Base-by-base conservation (phyloP, 2,113 vertebrate species). In the Spea multiplicata region DNA sequence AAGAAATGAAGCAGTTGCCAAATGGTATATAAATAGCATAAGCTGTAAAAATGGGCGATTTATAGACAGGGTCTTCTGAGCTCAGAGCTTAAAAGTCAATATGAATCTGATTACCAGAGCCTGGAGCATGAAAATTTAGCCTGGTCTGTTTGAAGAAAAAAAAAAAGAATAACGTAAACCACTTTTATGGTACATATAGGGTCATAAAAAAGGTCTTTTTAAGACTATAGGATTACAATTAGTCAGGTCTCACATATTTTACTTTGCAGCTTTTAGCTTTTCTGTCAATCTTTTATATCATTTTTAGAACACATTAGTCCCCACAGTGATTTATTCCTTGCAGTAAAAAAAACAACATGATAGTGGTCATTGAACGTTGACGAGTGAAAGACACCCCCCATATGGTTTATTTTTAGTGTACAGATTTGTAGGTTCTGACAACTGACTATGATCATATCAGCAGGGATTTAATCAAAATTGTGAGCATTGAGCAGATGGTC, bases 351-450 rank as follows among this genome's bases (percentile, higher is more conserved):
- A 13, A 13, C 14, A 30, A 13, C 8, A 59, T 59, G 6, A 13
- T 59, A 13, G 55, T 59, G 17, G 64, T 55, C 50, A 61, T 74
- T 44, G 64, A 74, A 68, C 67, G 52, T 62, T 68, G 66, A 80
- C 68, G 53, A 74, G 71, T 52, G 61, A n/a, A 74, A 73, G 78
- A 80, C 78, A 80, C 44, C 49, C 30, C 64, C 44, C 14, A 53
- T 66, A 53, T 68, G 52, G 44, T 68, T 66, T 80, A 68, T 47
- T 80, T 77, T 80, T 74, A 74, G 64, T 65, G 71, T 71, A 49
- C 64, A 74, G 78, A 80, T 80, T 73, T 74, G 73, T 78, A 72
- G 30, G 52, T 71, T 80, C 78, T 80, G 78, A 80, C 78, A 80
- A 66, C 62, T 74, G 78, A 59, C 78, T 71, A 74, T 73, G 78